Conservation (phyloP, 1,140 invertebrate genomes). For the Drosophila bifasciata region DNA sequence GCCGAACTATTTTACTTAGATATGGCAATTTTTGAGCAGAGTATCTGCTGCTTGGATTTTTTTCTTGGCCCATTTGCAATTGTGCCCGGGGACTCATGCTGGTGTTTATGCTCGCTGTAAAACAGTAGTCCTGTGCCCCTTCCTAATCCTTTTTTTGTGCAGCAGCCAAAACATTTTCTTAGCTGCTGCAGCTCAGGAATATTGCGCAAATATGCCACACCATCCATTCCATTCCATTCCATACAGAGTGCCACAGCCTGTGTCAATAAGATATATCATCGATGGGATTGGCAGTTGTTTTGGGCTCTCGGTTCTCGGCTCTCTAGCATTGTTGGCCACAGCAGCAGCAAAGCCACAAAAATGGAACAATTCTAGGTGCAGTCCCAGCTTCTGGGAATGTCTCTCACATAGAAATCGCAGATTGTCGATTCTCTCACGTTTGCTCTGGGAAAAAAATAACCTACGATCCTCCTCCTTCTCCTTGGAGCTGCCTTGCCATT, state of each 20-base stretch:
- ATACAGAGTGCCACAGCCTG: slow-evolving; percentile 22
- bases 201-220: slow-evolving; percentile 67
- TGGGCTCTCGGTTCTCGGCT: slow-evolving; percentile 11
- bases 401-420: slow-evolving; percentile 14
- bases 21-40: neutral
- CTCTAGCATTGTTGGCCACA: slow-evolving; percentile 29
- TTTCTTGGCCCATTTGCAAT: slow-evolving; percentile 31
- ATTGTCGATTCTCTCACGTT: slow-evolving; percentile 60
- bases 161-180: slow-evolving; percentile 73
- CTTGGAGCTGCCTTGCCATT: slow-evolving; percentile 1
- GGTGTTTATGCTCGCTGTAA: slow-evolving; percentile 44
- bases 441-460: slow-evolving; percentile 50
- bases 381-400: slow-evolving; percentile 65
- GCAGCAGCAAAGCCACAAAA: slow-evolving; percentile 63
- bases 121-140: slow-evolving; percentile 32
- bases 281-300: slow-evolving; percentile 4
- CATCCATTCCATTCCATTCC: too few species aligned
- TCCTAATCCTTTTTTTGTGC: slow-evolving; percentile 69
- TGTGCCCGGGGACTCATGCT: neutral
- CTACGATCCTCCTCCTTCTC: neutral
- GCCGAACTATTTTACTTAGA: too few species aligned
- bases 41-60: too few species aligned
- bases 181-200: slow-evolving; percentile 68
- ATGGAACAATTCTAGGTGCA: slow-evolving; percentile 57
- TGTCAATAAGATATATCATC: slow-evolving; percentile 54